Evolutionary conservation across 2,797 vertebrate genomes (phyloP), one percentile per base, ranked within the genome.

Genomic region (Mus minutoides): DNA sequence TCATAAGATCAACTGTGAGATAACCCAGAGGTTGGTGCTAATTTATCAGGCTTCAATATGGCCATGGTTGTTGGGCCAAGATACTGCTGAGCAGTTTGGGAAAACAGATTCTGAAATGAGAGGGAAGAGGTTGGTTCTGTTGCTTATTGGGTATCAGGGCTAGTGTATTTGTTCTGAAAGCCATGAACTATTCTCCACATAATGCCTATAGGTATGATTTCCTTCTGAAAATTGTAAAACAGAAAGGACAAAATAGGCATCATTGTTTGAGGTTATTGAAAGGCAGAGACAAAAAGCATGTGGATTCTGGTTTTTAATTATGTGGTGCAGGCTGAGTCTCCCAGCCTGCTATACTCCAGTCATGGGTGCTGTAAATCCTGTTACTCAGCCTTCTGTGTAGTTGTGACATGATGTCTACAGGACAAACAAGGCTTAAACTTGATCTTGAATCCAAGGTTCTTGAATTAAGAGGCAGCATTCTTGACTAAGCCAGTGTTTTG

Each of bases 11-110:
- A 56, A 88, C 49, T 71, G 10, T 22, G 26, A 73, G 62, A 88
- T 67, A 86, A 49, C 34, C 60, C 56, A 46, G 62, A 78, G 13
- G 2, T 16, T 71, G 49, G 17, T 17, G 19, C n/a, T 85, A 73
- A 82, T 16, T 77, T 26, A 69, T 83, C 21, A 71, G 54, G 31
- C 62, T 95, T 96, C 67, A 96, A 5, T 54, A 88, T 46, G 46
- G 49, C 11, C 0, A 0, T 34, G 1, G 22, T 87, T 56, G 26
- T 54, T 71, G 62, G 14, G 17, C 10, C 4, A 24, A n/a, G 13
- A 40, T 29, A 29, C 91, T 56, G 0, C 52, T 46, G 37, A 58
- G 54, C 5, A 49, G 2, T 5, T 82, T 11, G 13, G 34, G n/a
- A 60, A 11, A 2, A 11, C 90, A 46, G 43, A 86, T 56, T 7